phyloP scores from a whole-genome alignment of 2,888 invertebrate species.

The Epinotia nisella region DNA sequence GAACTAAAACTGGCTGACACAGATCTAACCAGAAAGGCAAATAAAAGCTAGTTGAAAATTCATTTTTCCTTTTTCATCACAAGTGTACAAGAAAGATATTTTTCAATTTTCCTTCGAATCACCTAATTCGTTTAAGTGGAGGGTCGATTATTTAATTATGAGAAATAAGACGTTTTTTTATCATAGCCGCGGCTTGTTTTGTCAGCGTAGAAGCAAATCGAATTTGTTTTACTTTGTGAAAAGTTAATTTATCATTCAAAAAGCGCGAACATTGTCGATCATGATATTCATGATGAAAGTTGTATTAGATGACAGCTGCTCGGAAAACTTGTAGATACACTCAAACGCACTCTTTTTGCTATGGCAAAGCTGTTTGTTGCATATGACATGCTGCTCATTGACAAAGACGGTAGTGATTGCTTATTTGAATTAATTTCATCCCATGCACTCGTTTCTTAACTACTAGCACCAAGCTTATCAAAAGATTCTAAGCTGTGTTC shows the following conservation, averaged over 20 bases:
- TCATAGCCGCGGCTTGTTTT: constrained; percentile 9
- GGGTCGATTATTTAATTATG: constrained; percentile 38
- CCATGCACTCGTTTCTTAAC: too few species aligned
- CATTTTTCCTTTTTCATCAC: constrained; percentile 2
- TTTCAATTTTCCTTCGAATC: constrained; percentile 21
- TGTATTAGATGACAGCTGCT: too few species aligned
- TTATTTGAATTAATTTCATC: too few species aligned
- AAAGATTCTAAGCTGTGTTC: too few species aligned
- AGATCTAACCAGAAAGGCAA: constrained; percentile 15
- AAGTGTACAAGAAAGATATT: constrained; percentile 18
- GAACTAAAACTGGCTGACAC: neutral
- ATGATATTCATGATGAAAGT: constrained; percentile 11
- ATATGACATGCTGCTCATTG: too few species aligned
- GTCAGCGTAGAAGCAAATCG: constrained; percentile 15
- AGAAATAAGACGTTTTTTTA: constrained; percentile 18
- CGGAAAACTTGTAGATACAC: too few species aligned
- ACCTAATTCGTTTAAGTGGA: constrained; percentile 16
- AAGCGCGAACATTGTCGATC: neutral
- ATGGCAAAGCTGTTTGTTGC: too few species aligned
- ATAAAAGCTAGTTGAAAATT: constrained; percentile 1
- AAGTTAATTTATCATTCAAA: constrained; percentile 29
- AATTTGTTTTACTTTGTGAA: constrained; percentile 32
- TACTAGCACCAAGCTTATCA: too few species aligned
- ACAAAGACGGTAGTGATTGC: too few species aligned
- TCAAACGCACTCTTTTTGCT: too few species aligned